Conservation (phyloP, 2,113 vertebrate genomes). For the Nibea albiflora region DNA sequence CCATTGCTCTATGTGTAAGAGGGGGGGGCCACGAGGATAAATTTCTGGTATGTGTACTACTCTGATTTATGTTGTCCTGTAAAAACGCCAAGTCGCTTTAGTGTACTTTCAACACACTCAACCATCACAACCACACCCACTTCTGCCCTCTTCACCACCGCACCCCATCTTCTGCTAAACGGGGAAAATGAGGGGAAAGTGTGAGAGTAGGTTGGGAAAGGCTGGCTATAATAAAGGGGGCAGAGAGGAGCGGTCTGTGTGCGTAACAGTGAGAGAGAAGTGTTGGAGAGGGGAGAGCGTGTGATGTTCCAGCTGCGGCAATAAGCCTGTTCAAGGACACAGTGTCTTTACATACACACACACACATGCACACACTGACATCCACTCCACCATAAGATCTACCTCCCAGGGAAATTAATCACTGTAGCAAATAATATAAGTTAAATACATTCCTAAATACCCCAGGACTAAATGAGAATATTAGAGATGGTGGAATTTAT, state of each 20-base stretch:
- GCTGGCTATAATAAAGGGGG: neutral
- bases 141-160: constrained; percentile 23
- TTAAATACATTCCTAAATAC: constrained; percentile 74
- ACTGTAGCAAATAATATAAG: constrained; percentile 65
- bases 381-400: constrained; percentile 49
- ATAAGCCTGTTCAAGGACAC: constrained; percentile 72
- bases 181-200: constrained; percentile 17
- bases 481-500: constrained; percentile 43
- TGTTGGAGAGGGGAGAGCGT: constrained; percentile 24
- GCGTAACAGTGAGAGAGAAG: constrained; percentile 4
- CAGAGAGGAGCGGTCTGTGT: neutral
- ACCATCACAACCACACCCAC: too few relatives aligned
- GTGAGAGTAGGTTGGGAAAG: constrained; percentile 5
- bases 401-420: constrained; percentile 68
- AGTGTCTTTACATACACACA: constrained; percentile 41
- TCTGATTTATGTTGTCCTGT: constrained; percentile 47
- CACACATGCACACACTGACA: constrained; percentile 12
- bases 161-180: constrained; percentile 30
- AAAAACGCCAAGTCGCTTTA: constrained; percentile 54
- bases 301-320: constrained; percentile 58
- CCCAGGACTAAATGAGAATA: constrained; percentile 59
- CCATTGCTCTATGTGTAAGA: neutral
- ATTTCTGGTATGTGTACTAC: constrained; percentile 10
- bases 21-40: constrained; percentile 4
- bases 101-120: too few relatives aligned